phyloP scores from a whole-genome alignment of 2,113 vertebrate genomes.

The Pollimyrus isidori region DNA sequence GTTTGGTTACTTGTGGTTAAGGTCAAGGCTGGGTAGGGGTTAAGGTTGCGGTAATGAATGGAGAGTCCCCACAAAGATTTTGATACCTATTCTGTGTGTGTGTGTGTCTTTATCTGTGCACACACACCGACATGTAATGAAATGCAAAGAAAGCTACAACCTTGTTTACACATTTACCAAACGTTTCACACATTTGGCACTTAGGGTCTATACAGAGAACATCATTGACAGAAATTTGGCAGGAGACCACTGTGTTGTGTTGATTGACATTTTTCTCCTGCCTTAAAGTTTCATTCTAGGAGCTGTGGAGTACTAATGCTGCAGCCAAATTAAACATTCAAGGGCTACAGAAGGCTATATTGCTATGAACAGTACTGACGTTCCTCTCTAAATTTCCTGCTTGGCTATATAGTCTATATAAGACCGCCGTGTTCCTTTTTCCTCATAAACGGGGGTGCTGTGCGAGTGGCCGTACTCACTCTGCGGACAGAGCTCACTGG shows the following conservation, averaged over 20 bases:
- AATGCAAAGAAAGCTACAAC: background rate
- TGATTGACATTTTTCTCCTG: background rate
- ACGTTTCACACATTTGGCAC: background rate
- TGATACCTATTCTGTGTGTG: background rate
- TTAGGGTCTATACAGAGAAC: background rate
- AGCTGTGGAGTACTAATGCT: background rate
- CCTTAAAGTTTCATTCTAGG: background rate
- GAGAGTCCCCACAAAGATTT: background rate
- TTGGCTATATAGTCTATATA: background rate
- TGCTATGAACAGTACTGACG: background rate
- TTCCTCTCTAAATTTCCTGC: background rate
- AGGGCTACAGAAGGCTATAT: background rate
- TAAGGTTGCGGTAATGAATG: background rate
- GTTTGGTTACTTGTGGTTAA: background rate
- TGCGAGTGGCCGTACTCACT: slow-evolving; percentile 64
- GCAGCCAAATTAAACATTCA: background rate
- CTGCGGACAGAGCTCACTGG: slow-evolving; percentile 85
- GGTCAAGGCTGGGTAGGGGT: background rate
- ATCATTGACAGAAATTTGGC: background rate
- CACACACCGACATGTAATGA: background rate
- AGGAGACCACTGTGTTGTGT: background rate
- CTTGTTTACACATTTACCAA: background rate
- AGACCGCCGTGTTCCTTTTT: background rate
- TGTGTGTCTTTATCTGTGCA: background rate
- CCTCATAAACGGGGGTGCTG: background rate